Evolutionary conservation across 2,888 invertebrate species (phyloP).

Genomic region (Philopedon plagiatum): DNA sequence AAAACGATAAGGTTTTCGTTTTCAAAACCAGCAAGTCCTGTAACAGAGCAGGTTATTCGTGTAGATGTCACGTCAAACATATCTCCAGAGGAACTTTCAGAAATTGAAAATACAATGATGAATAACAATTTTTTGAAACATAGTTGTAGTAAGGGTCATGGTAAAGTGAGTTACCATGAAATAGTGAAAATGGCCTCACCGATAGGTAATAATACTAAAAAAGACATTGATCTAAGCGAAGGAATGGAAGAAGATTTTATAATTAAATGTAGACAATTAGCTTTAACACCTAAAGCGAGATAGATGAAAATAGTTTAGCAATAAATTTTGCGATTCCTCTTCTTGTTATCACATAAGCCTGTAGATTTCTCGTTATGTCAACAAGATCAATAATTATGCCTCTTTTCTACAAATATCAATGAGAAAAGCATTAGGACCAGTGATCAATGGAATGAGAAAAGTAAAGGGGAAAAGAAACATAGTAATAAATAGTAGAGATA

Average conservation of each 20-base stretch:
- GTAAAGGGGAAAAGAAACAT: too few relatives aligned
- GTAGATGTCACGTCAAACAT: slow-evolving; percentile 66
- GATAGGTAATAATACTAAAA: slow-evolving; percentile 21
- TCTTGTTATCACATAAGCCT: too few relatives aligned
- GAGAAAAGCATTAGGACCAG: too few relatives aligned
- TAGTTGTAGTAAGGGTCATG: slow-evolving; percentile 24
- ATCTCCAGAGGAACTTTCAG: slow-evolving; percentile 55
- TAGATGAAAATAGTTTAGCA: background rate
- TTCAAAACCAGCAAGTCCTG: slow-evolving; percentile 65
- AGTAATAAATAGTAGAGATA: too few relatives aligned
- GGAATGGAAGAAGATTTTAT: slow-evolving; percentile 57
- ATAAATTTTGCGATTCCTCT: too few relatives aligned
- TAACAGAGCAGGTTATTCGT: slow-evolving; percentile 66
- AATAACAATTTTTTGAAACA: slow-evolving; percentile 1
- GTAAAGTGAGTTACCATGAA: background rate
- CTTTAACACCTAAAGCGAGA: slow-evolving; percentile 54
- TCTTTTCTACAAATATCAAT: too few relatives aligned
- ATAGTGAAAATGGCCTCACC: slow-evolving; percentile 7
- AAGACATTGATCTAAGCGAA: slow-evolving; percentile 22
- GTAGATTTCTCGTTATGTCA: too few relatives aligned
- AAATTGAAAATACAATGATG: slow-evolving; percentile 1
- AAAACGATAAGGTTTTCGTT: slow-evolving; percentile 63
- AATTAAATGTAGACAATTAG: slow-evolving; percentile 59
- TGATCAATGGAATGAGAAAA: too few relatives aligned
- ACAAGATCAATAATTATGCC: too few relatives aligned